Evolutionary conservation across 2,113 vertebrate species (phyloP).

Genomic region (Proteles cristata): DNA sequence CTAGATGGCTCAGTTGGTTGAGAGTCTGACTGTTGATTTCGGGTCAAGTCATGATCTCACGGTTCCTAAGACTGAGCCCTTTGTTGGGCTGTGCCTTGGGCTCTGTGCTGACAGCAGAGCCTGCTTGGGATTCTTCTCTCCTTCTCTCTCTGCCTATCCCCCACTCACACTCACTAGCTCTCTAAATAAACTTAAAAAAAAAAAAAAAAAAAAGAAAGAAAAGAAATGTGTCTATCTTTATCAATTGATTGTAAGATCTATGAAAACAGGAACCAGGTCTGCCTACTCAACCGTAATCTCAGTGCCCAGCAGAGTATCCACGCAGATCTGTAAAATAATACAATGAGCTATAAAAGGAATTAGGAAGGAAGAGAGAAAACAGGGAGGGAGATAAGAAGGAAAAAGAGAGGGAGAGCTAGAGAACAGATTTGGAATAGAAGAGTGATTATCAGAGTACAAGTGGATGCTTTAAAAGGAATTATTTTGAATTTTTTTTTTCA

Average conservation of each 20-base stretch:
- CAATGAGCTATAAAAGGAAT: not conserved
- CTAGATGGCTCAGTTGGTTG: no score
- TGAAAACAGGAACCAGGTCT: not conserved
- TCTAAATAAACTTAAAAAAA: no score
- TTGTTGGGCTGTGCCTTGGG: no score
- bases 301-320: not conserved
- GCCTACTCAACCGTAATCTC: constrained; percentile 29
- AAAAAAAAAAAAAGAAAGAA: no score
- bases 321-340: constrained; percentile 20
- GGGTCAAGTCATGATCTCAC: no score
- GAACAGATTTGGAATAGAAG: not conserved
- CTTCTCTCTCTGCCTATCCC: no score
- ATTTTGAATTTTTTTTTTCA: constrained; percentile 4
- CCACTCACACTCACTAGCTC: no score
- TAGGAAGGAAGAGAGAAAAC: not conserved
- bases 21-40: no score
- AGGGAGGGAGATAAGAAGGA: not conserved
- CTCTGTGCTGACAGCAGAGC: no score
- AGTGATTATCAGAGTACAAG: constrained; percentile 12
- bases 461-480: not conserved
- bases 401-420: not conserved
- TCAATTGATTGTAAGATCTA: not conserved
- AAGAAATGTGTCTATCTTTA: not conserved
- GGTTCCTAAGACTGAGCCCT: no score
- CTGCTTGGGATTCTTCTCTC: no score